Percentiles rank a stretch among this genome's conserved stretches.
These are phyloP conservation scores for Drosophila mayaguana DNA, from an alignment of 2,888 invertebrate species.

Conservation along the genomic window DNA sequence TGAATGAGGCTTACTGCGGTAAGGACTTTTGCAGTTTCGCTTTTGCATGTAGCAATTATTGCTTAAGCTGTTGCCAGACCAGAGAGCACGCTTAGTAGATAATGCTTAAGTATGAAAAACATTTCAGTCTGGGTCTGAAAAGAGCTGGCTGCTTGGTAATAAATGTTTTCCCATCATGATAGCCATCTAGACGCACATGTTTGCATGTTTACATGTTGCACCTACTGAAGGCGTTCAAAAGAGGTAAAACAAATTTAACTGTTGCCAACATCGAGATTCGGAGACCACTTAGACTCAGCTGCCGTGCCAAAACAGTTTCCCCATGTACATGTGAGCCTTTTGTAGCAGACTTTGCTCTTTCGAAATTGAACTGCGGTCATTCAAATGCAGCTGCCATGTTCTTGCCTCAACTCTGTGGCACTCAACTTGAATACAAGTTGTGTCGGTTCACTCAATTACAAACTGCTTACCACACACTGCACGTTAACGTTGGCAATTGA, in stretches of 20 bases:
- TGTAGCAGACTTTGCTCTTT: neutral
- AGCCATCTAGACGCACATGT: neutral
- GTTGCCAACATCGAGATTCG: neutral
- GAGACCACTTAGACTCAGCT: neutral
- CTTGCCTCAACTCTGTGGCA: conserved; percentile 12
- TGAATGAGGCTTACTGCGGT: conserved; percentile 8
- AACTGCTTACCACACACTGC: conserved; percentile 62
- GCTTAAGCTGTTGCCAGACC: conserved; percentile 8
- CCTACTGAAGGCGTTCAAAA: neutral
- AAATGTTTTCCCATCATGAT: neutral
- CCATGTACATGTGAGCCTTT: neutral
- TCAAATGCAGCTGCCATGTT: conserved; percentile 49
- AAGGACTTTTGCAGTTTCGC: conserved; percentile 13
- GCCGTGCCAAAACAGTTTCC: conserved; percentile 7
- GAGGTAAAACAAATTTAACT: conserved; percentile 4
- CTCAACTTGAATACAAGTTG: conserved; percentile 20
- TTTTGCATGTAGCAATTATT: conserved; percentile 2
- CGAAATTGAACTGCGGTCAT: conserved; percentile 22
- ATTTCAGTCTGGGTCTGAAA: neutral
- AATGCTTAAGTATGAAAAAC: neutral
- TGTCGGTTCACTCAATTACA: conserved; percentile 46
- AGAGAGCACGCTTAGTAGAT: neutral
- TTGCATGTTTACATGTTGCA: neutral
- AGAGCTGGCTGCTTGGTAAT: neutral
- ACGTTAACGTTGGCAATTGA: conserved; percentile 39